Percentiles rank a stretch among this genome's conserved stretches.
Evolutionary conservation across 2,888 invertebrate genomes (phyloP).

Genomic region (Drosophila koepferae): DNA sequence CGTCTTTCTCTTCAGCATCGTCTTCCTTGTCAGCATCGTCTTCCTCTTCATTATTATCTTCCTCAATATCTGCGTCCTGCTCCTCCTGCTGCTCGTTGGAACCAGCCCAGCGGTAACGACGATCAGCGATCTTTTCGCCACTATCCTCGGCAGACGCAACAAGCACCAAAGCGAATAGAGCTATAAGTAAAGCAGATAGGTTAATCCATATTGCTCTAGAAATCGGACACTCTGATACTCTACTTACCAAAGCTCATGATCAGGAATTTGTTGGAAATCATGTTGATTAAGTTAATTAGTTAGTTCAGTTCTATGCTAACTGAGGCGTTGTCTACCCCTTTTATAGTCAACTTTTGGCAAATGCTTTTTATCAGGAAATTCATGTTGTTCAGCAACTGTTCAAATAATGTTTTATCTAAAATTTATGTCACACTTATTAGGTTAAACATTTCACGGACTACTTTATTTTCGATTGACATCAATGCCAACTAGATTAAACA

Average conservation of each 20-base stretch:
- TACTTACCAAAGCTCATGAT: slow-evolving; percentile 64
- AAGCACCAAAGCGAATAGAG: slow-evolving; percentile 62
- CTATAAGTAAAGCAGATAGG: slow-evolving; percentile 24
- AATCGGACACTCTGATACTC: too few species aligned
- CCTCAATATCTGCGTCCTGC: slow-evolving; percentile 2
- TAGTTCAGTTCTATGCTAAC: slow-evolving; percentile 37
- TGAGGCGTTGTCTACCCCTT: slow-evolving; percentile 36
- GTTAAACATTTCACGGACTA: slow-evolving; percentile 1
- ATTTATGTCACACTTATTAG: slow-evolving; percentile 25
- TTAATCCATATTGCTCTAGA: background rate
- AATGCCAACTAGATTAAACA: slow-evolving; percentile 1
- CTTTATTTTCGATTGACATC: background rate
- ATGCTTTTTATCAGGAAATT: slow-evolving; percentile 21
- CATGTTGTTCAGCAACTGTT: slow-evolving; percentile 45
- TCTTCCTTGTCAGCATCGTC: slow-evolving; percentile 6
- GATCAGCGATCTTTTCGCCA: slow-evolving; percentile 56
- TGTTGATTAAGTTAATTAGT: slow-evolving; percentile 36
- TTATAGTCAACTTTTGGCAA: slow-evolving; percentile 49
- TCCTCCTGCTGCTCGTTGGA: slow-evolving; percentile 47
- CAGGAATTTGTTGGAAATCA: slow-evolving; percentile 61
- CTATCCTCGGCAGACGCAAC: slow-evolving; percentile 22
- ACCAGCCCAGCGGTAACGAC: slow-evolving; percentile 65
- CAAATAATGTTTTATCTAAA: slow-evolving; percentile 29
- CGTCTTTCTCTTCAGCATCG: slow-evolving; percentile 7
- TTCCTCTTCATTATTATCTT: background rate